Percentiles rank a stretch among this genome's conserved stretches.
These are phyloP conservation scores for Polypedilum vanderplanki DNA, from an alignment of 1,140 invertebrate genomes.

Conservation along the genomic window DNA sequence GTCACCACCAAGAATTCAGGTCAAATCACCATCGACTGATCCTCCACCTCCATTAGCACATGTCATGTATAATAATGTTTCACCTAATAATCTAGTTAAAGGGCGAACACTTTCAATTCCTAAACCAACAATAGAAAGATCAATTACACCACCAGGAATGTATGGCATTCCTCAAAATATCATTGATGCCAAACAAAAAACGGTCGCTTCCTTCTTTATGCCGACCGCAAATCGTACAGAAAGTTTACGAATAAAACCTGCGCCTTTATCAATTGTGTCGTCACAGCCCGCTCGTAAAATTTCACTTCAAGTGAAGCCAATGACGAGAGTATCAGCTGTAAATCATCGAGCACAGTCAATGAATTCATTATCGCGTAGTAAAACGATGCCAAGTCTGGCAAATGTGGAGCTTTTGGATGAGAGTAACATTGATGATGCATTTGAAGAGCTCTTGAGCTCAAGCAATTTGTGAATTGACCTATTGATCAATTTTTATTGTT, in stretches of 20 bases:
- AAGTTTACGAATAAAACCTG: background rate
- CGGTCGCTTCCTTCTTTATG: conserved; percentile 70
- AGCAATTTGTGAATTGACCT: conserved; percentile 33
- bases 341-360: background rate
- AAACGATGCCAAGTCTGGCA: conserved; percentile 64
- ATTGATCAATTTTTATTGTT: background rate
- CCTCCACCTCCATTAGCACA: background rate
- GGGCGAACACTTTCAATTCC: conserved; percentile 57
- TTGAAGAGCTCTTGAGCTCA: conserved; percentile 63
- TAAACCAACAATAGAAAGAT: conserved; percentile 40
- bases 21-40: conserved; percentile 7
- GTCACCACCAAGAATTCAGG: conserved; percentile 20
- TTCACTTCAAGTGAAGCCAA: conserved; percentile 31
- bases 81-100: background rate
- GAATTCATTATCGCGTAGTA: conserved; percentile 52
- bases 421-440: conserved; percentile 65
- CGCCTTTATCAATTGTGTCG: background rate
- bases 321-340: conserved; percentile 31
- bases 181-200: conserved; percentile 63
- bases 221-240: background rate
- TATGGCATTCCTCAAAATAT: conserved; percentile 66
- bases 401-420: conserved; percentile 58
- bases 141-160: conserved; percentile 40
- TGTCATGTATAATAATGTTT: background rate
- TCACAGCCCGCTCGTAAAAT: conserved; percentile 29